Evolutionary conservation across 2,888 invertebrate genomes (phyloP), one percentile per base, ranked within the genome.

Genomic region (Nesidiocoris tenuis): DNA sequence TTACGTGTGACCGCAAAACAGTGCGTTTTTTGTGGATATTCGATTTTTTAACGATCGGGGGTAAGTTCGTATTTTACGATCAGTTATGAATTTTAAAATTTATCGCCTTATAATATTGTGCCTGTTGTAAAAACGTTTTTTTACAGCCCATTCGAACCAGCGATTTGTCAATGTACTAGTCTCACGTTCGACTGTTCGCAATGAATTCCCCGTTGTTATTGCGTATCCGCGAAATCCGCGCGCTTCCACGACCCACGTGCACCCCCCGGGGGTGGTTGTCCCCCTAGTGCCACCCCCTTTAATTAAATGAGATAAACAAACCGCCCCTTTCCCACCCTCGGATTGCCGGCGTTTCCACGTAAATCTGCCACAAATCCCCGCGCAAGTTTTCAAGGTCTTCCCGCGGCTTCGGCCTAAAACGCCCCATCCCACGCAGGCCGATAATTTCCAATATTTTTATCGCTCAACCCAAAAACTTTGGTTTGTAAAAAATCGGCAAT

Each of bases 231-330:
- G 2, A 61, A 2, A 5, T 39, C 2, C 12, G 0, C 12, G 56
- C 21, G 55, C 67, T 55, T 39, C 19, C 55, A 17, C 65, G 21
- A 54, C 39, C 67, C 67, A 67, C 67, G 67, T 67, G 67, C 67
- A 56, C 54, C 55, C 55, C 55, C 56, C 18, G 22, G 55, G 39
- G 39, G 39, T 39, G 39, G 39, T 55, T 22, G 16, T 16, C 67
- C 67, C 67, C 67, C 16, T 21, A n/a, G n/a, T n/a, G 22, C 54
- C 67, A 18, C 54, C 16, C 56, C 54, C 67, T 67, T 65, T 67
- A 67, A 67, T 67, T 67, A 67, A 67, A 67, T 67, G 67, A 67
- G 67, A 67, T 67, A 54, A 67, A 67, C 67, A 67, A 67, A 67
- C 67, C 67, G 16, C 18, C 66, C 25, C 65, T 19, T 54, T 18